A percentile compares a stretch with the other conserved stretches of the same genome.
These are phyloP conservation scores for Larimichthys polyactis DNA, from an alignment of 2,113 vertebrate species.

Conservation along the genomic window DNA sequence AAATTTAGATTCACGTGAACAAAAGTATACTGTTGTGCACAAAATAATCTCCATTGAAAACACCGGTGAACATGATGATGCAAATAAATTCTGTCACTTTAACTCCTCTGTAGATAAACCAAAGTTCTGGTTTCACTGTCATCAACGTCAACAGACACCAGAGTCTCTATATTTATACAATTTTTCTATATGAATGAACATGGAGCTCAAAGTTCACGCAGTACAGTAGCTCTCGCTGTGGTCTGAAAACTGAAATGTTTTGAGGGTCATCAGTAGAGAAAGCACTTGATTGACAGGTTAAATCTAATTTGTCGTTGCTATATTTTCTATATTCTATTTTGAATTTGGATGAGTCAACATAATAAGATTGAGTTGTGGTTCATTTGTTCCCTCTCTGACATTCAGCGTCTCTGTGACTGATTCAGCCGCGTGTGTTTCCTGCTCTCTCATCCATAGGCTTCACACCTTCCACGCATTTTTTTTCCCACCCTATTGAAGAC, in stretches of 20 bases:
- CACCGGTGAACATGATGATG: not conserved
- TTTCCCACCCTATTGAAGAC: constrained; percentile 42
- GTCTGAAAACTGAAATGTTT: not conserved
- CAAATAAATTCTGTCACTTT: not conserved
- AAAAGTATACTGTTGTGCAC: not conserved
- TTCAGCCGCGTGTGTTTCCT: constrained; percentile 39
- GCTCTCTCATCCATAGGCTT: constrained; percentile 43
- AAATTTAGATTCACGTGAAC: not conserved
- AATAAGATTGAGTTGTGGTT: constrained; percentile 24
- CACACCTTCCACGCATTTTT: constrained; percentile 40
- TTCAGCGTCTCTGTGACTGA: constrained; percentile 30
- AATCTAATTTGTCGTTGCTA: not conserved
- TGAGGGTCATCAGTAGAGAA: not conserved
- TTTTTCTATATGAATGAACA: constrained; percentile 21
- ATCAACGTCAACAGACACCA: constrained; percentile 22
- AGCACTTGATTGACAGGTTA: not conserved
- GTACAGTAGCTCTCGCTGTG: not conserved
- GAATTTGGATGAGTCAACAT: constrained; percentile 29
- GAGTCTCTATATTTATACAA: constrained; percentile 9
- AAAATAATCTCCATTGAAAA: not conserved
- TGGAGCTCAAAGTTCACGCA: not conserved
- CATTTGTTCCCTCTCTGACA: constrained; percentile 19
- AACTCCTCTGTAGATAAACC: too few relatives aligned
- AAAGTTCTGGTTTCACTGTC: constrained; percentile 45
- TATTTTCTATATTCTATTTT: not conserved